Conservation (phyloP, 2,888 invertebrate genomes). For the Brachycybe producta region DNA sequence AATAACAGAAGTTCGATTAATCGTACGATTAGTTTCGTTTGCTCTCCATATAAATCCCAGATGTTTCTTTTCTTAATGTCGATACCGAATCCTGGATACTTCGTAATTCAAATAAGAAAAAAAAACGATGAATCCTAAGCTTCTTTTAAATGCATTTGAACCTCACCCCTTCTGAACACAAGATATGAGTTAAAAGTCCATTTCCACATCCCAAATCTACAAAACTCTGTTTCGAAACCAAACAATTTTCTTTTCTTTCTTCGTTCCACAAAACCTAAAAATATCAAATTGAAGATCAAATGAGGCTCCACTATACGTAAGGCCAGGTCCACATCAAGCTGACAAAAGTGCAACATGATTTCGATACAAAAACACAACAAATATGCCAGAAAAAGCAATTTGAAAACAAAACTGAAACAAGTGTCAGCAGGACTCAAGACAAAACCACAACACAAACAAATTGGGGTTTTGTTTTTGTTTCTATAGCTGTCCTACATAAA, state of each 20-base stretch:
- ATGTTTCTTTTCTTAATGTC: slow-evolving; percentile 74
- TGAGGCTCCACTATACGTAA: no score
- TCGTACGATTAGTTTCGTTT: slow-evolving; percentile 50
- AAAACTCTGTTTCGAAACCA: slow-evolving; percentile 47
- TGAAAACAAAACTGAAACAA: no score
- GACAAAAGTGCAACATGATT: no score
- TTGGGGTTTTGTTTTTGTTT: no score
- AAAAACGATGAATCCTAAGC: background rate
- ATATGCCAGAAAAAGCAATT: no score
- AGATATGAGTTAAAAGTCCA: slow-evolving; percentile 77
- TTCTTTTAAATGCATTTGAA: background rate
- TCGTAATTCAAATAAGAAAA: slow-evolving; percentile 8
- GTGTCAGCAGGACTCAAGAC: no score
- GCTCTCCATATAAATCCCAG: slow-evolving; percentile 57
- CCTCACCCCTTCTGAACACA: slow-evolving; percentile 61
- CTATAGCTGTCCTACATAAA: no score
- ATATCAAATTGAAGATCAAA: slow-evolving; percentile 10
- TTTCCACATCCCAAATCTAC: slow-evolving; percentile 96
- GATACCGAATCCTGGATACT: slow-evolving; percentile 59
- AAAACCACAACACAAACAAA: no score
- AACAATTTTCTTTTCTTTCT: slow-evolving; percentile 37
- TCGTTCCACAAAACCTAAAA: slow-evolving; percentile 55
- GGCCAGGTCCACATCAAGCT: no score
- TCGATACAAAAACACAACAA: no score
- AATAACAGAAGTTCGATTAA: no score